Base-by-base conservation (phyloP, 64 coral and sea anemone species). In the Catalaphyllia jardinei region DNA sequence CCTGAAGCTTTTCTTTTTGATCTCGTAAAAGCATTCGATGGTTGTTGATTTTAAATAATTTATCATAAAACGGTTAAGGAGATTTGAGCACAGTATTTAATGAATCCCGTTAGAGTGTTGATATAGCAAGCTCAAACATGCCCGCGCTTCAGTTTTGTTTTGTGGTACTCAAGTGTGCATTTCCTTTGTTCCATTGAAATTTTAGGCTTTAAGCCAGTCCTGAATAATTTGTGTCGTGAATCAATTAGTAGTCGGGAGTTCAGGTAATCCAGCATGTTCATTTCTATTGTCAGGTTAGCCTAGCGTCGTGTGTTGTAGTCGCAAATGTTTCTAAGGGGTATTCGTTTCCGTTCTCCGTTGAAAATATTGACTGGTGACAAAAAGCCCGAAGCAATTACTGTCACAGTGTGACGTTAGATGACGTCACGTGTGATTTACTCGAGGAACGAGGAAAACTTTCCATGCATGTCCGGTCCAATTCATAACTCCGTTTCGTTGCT, bases 1-100 rank as follows among this genome's bases (percentile, higher is more conserved):
- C 83, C 83, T 57, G 83, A 93, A 54, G 62, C 9, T n/a, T 99
- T 99, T 79, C 73, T 99, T 12, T 60, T 62, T 61, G 82, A 90
- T 52, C 75, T 91, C 25, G 22, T 69, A 22, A 22, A 25, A 28
- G 10, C 22, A 11, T 69, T 69, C 65, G 24, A 69, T 69, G 65
- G n/a, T 69, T 2, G 22, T 27, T 69, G 65, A 69, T 69, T 69
- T 25, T 29, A 25, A 46, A 46, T 2, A 8, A 7, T 18, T 67
- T 2, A n/a, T 24, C 24, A 4, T 19, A n/a, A 67, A 20, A 14
- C 54, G 2, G 0, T 57, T 16, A 57, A 57, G 15, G 54, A 57
- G 54, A 57, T 57, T 16, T 14, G 54, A 57, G 10, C 15, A 16
- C 15, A 57, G 15, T 57, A 57, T 57, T 57, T 57, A 12, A 57